Evolutionary conservation across 2,888 invertebrate genomes (phyloP).

Genomic region (Lycaena phlaeas): DNA sequence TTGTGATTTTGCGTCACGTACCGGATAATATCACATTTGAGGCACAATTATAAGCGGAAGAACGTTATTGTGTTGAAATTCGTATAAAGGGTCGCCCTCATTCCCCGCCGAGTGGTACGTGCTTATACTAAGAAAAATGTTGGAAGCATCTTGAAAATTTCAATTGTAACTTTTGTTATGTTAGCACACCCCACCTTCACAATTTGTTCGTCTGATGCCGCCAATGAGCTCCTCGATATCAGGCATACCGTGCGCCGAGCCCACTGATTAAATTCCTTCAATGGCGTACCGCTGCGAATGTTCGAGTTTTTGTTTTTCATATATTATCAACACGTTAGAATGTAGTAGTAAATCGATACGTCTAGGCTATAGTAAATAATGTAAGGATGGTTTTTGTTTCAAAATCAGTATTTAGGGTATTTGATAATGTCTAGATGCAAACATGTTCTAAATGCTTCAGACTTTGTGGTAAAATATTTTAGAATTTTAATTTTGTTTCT

Average conservation of each 20-base stretch:
- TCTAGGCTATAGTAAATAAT: too few relatives aligned
- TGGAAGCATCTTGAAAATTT: constrained; percentile 64
- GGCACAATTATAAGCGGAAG: constrained; percentile 44
- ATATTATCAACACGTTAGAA: too few relatives aligned
- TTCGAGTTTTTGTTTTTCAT: neutral
- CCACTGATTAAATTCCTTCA: constrained; percentile 63
- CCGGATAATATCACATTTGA: constrained; percentile 36
- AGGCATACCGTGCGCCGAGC: constrained; percentile 54
- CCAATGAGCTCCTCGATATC: constrained; percentile 54
- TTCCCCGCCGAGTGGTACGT: constrained; percentile 54
- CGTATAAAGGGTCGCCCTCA: constrained; percentile 35
- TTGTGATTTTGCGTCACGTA: constrained; percentile 38
- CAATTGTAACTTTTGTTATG: constrained; percentile 64
- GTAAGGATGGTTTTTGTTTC: too few relatives aligned
- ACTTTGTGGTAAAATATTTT: too few relatives aligned
- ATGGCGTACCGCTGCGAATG: constrained; percentile 27
- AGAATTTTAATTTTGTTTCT: too few relatives aligned
- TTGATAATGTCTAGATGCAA: too few relatives aligned
- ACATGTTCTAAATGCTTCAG: too few relatives aligned
- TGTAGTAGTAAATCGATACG: too few relatives aligned
- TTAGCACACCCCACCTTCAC: constrained; percentile 45
- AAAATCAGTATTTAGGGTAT: too few relatives aligned
- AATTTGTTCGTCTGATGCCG: constrained; percentile 56
- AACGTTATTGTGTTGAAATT: constrained; percentile 40
- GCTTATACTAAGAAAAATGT: constrained; percentile 59